Evolutionary conservation across 2,888 invertebrate genomes (phyloP).

Genomic region (Melitaea athalia): DNA sequence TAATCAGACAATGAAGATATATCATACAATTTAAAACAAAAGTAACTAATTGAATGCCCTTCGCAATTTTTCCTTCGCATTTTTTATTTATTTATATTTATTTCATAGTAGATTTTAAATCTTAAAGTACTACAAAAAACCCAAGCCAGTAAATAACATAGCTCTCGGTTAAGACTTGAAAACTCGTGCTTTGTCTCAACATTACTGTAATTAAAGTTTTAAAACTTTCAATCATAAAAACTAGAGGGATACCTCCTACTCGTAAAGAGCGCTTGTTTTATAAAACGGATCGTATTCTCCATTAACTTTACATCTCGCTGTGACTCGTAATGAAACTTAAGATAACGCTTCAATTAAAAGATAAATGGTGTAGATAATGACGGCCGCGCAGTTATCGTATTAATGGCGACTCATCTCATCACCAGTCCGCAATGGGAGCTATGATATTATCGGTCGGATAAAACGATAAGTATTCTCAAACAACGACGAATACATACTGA

Average conservation of each 20-base stretch:
- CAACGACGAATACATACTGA: constrained; percentile 7
- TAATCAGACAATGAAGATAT: neutral
- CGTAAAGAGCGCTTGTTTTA: constrained; percentile 1
- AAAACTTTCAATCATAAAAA: constrained; percentile 2
- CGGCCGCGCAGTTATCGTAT: constrained; percentile 24
- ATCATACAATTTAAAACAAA: neutral
- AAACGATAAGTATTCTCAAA: constrained; percentile 17
- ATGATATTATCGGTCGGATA: constrained; percentile 17
- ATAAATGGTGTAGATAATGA: constrained; percentile 48
- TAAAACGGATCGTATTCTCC: constrained; percentile 5
- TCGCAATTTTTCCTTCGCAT: too few species aligned
- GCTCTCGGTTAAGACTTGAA: neutral
- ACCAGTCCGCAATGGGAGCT: constrained; percentile 13
- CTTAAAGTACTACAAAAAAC: neutral
- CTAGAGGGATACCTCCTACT: constrained; percentile 2
- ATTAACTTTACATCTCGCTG: constrained; percentile 11
- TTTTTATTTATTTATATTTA: too few species aligned
- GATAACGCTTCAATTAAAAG: constrained; percentile 53
- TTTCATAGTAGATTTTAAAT: neutral
- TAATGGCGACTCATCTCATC: constrained; percentile 21
- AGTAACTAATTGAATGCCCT: neutral
- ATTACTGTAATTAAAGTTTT: neutral
- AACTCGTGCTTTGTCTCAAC: neutral
- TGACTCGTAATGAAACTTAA: constrained; percentile 16
- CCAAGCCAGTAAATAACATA: neutral